Evolutionary conservation across 2,113 vertebrate species (phyloP).

Genomic region (Donacobius atricapilla): DNA sequence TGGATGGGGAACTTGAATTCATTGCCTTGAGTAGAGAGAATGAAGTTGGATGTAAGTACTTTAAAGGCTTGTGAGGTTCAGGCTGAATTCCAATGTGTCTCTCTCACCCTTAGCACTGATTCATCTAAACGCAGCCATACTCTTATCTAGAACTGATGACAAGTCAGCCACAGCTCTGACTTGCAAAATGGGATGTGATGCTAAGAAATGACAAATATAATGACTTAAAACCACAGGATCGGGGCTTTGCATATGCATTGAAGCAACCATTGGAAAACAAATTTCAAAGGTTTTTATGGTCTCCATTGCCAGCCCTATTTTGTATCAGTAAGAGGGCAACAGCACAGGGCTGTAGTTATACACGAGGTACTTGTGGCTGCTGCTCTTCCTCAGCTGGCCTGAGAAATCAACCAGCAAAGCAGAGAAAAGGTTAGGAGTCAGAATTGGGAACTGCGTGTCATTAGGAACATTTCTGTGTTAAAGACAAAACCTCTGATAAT

Average conservation of each 20-base stretch:
- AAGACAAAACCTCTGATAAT: neutral
- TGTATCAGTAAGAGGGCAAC: neutral
- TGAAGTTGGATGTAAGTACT: neutral
- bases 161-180: neutral
- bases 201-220: neutral
- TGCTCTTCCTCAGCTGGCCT: neutral
- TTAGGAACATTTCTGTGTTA: neutral
- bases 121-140: neutral
- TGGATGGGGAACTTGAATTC: neutral
- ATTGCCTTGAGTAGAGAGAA: neutral
- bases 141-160: neutral
- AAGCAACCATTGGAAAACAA: neutral
- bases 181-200: neutral
- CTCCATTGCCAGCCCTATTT: neutral
- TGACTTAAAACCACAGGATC: neutral
- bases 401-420: neutral
- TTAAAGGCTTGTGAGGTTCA: neutral
- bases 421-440: neutral
- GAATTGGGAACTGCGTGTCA: neutral
- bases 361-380: neutral
- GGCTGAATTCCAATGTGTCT: neutral
- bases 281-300: neutral
- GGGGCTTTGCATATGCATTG: neutral
- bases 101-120: neutral
- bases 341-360: neutral